Conservation (phyloP, 92 coral and sea anemone genomes). For the Zoanthus sansibaricus region DNA sequence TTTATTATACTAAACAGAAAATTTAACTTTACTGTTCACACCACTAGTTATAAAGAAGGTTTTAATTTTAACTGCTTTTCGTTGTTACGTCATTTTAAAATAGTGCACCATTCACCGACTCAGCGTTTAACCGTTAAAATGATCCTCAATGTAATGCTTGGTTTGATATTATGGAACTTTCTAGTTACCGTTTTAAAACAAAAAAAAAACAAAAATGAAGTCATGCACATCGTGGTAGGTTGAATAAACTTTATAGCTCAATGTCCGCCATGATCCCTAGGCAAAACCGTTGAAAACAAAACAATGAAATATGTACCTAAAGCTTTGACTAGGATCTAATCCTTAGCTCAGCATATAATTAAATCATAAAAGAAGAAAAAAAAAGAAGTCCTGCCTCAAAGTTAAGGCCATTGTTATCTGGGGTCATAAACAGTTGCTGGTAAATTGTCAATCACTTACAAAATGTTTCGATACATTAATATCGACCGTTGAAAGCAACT, state of each 20-base stretch:
- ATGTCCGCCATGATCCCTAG: too few relatives aligned
- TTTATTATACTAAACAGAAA: background rate
- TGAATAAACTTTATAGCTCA: background rate
- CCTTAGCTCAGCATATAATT: too few relatives aligned
- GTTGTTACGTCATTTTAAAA: too few relatives aligned
- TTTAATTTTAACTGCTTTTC: too few relatives aligned
- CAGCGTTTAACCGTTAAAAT: background rate
- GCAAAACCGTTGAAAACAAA: too few relatives aligned
- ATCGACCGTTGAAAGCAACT: constrained; percentile 4
- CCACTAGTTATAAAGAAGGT: background rate
- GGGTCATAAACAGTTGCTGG: background rate
- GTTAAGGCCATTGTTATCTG: background rate
- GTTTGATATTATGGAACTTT: background rate
- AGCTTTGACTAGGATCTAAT: too few relatives aligned
- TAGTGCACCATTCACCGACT: background rate
- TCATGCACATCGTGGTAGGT: background rate
- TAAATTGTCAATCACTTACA: background rate
- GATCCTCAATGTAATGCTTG: background rate
- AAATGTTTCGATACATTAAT: background rate
- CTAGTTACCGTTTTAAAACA: background rate
- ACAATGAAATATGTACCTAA: too few relatives aligned
- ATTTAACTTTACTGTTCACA: background rate
- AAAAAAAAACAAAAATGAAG: background rate
- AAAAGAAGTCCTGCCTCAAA: too few relatives aligned
- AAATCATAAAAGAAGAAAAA: too few relatives aligned